Evolutionary conservation across 2,888 invertebrate genomes (phyloP).

Genomic region (Anoncus sp.): DNA sequence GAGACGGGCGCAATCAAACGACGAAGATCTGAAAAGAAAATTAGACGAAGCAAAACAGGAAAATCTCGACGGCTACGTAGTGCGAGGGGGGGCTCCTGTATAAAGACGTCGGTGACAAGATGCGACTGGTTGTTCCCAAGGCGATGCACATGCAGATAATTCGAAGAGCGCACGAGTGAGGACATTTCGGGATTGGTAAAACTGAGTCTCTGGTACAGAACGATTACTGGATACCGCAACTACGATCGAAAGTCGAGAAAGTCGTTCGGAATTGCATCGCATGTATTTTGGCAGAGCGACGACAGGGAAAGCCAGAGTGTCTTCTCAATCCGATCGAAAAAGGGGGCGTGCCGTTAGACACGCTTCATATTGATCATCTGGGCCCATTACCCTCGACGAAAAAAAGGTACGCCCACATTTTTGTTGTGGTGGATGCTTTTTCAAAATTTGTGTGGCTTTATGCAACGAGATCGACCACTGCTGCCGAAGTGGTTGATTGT

Average conservation of each 20-base stretch:
- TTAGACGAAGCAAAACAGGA: neutral
- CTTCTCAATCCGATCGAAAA: neutral
- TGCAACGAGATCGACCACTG: neutral
- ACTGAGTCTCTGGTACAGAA: slow-evolving; percentile 46
- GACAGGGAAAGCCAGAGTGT: neutral
- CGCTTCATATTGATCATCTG: neutral
- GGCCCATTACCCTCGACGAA: slow-evolving; percentile 3
- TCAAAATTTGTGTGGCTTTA: slow-evolving; percentile 1
- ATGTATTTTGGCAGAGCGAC: slow-evolving; percentile 53
- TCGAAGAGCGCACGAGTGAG: neutral
- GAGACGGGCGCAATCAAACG: slow-evolving; percentile 21
- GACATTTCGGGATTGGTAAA: slow-evolving; percentile 1
- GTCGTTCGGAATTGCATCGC: slow-evolving; percentile 50
- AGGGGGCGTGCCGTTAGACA: neutral
- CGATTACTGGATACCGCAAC: slow-evolving; percentile 69
- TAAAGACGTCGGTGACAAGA: neutral
- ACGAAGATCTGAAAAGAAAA: neutral
- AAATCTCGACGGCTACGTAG: neutral
- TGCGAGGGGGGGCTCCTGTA: neutral
- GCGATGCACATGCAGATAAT: slow-evolving; percentile 4
- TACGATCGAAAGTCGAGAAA: slow-evolving; percentile 48
- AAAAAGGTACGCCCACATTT: neutral
- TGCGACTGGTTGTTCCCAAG: slow-evolving; percentile 2
- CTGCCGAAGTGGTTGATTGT: neutral
- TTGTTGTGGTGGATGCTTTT: slow-evolving; percentile 1